These are phyloP conservation scores for Anthonomus grandis DNA, from an alignment of 1,140 invertebrate genomes.

Conservation along the genomic window DNA sequence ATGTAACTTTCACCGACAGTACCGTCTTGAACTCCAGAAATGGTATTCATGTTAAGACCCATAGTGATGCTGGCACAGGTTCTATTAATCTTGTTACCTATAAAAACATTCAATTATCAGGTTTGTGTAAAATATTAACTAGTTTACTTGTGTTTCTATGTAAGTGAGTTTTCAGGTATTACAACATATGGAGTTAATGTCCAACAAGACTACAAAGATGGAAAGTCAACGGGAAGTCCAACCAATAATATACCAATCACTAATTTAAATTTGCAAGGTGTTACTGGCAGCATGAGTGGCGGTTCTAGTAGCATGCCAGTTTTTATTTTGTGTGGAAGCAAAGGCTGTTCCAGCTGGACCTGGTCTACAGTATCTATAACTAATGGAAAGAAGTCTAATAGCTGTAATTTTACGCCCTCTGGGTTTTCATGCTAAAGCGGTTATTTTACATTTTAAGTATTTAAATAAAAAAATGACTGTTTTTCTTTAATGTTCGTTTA, in stretches of 20 bases:
- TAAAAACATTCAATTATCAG: slow-evolving; percentile 22
- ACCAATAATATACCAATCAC: slow-evolving; percentile 28
- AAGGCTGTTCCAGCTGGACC: slow-evolving; percentile 18
- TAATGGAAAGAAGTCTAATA: slow-evolving; percentile 9
- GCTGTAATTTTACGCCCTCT: slow-evolving; percentile 14
- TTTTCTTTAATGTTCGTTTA: no score
- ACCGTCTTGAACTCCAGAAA: slow-evolving; percentile 20
- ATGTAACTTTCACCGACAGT: slow-evolving; percentile 18
- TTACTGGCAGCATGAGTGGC: slow-evolving; percentile 22
- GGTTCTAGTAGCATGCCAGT: slow-evolving; percentile 16
- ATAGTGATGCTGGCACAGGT: slow-evolving; percentile 21
- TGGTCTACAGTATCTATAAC: slow-evolving; percentile 24
- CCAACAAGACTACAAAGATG: slow-evolving; percentile 27
- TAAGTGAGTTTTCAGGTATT: slow-evolving; percentile 14
- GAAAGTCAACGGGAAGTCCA: slow-evolving; percentile 15
- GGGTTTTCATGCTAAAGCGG: slow-evolving; percentile 18
- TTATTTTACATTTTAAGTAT: no score
- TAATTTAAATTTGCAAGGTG: slow-evolving; percentile 2
- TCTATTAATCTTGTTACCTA: slow-evolving; percentile 20
- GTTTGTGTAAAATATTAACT: neutral
- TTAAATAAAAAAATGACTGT: no score
- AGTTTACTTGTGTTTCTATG: neutral
- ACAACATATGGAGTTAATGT: slow-evolving; percentile 24
- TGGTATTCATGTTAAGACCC: slow-evolving; percentile 28
- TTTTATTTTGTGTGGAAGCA: slow-evolving; percentile 20